Evolutionary conservation across 2,113 vertebrate species (phyloP).

Genomic region (Chrysochloris asiatica): DNA sequence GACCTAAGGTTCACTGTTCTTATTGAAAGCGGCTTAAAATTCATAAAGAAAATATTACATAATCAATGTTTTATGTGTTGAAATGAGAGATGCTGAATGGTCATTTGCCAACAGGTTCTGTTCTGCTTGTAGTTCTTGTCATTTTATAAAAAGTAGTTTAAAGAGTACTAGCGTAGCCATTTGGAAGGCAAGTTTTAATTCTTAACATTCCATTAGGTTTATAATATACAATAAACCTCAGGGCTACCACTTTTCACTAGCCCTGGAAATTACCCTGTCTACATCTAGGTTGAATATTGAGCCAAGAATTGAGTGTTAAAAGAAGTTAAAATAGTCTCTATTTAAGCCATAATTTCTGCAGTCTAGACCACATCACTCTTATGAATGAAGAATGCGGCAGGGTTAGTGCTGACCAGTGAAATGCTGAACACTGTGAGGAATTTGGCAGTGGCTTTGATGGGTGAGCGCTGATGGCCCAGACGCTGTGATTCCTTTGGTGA

Average conservation of each 20-base stretch:
- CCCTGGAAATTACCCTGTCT: constrained; percentile 70
- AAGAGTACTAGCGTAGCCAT: constrained; percentile 46
- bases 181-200: constrained; percentile 50
- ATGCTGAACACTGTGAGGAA: not conserved
- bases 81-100: constrained; percentile 50
- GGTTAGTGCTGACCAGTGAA: not conserved
- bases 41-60: constrained; percentile 68
- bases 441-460: constrained; percentile 16
- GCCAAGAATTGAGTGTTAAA: constrained; percentile 62
- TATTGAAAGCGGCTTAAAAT: constrained; percentile 63
- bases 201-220: constrained; percentile 73
- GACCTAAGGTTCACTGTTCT: constrained; percentile 37
- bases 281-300: constrained; percentile 37
- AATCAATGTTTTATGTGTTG: constrained; percentile 59
- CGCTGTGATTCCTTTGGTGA: not conserved
- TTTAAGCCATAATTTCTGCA: constrained; percentile 40
- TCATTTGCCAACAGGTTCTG: constrained; percentile 59
- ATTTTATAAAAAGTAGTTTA: constrained; percentile 56
- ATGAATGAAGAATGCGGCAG: not conserved
- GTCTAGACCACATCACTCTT: not conserved
- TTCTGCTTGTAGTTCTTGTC: constrained; percentile 39
- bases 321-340: constrained; percentile 25
- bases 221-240: constrained; percentile 69
- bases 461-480: not conserved
- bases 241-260: constrained; percentile 67